phyloP scores from a whole-genome alignment of 2,797 vertebrate genomes.

The Sitta carolinensis region DNA sequence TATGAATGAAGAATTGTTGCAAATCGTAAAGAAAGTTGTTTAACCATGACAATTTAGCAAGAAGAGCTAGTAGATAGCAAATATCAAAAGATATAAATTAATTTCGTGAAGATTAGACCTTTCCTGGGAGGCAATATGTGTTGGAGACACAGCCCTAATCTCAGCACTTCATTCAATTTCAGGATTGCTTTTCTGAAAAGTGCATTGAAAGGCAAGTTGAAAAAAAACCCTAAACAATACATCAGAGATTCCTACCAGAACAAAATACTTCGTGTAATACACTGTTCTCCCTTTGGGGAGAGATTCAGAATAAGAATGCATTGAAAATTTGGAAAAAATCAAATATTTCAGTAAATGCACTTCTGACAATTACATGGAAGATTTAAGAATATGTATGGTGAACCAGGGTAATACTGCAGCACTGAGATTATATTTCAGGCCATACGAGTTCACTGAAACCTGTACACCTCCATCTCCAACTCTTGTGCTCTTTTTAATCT shows the following conservation, averaged over 20 bases:
- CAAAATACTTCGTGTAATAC: background rate
- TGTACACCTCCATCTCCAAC: background rate
- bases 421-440: background rate
- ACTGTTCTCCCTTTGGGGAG: background rate
- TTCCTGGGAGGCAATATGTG: background rate
- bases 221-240: accelerated
- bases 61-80: background rate
- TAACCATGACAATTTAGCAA: background rate
- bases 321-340: background rate
- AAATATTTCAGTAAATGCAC: background rate
- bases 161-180: background rate
- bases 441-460: background rate
- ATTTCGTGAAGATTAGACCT: background rate
- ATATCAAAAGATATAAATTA: background rate
- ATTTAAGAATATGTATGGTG: background rate
- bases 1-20: background rate
- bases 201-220: background rate
- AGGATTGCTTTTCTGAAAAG: background rate
- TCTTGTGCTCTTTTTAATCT: background rate
- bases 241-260: background rate
- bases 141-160: background rate
- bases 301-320: background rate
- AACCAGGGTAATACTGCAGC: background rate
- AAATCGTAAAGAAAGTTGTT: background rate
- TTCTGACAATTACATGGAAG: background rate